Base-by-base conservation (phyloP, 2,797 vertebrate species). In the Eutrigla gurnardus region DNA sequence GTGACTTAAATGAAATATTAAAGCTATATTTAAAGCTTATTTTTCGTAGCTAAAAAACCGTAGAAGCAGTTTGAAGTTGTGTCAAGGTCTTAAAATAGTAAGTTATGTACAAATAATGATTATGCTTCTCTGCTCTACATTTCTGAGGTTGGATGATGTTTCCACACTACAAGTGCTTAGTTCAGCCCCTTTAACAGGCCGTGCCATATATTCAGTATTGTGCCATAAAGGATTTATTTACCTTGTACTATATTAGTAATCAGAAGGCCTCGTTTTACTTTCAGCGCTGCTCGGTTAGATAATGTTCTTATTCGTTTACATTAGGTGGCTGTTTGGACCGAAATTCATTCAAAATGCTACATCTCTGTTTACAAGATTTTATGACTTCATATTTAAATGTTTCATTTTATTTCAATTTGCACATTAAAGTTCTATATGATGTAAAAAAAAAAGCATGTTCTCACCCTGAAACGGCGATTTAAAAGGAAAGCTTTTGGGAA, bases 351-450 rank as follows among this genome's bases (percentile, higher is more conserved):
- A 53, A 67, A 74, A 72, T 66, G 47, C 45, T 61, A 37, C 39
- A 73, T 75, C 58, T 25, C n/a, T 80, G 61, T 54, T 65, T n/a
- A 70, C 55, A 65, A n/a, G 17, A 73, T 7, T 67, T 64, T 67
- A 75, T 55, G 65, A 70, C 57, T 80, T 65, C 5, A 65, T 80
- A 88, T 80, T 68, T 90, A 63, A 86, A 78, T 88, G 86, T 81
- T 75, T 64, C 0, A 62, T 73, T 84, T 70, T 40, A 36, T 69
- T 55, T 49, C 15, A 63, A 49, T 63, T 74, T 81, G 80, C 80
- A 88, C 65, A 89, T 78, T 83, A 76, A 85, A 87, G 77, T 90
- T 76, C 75, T 62, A 60, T 54, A 63, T 60, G 71, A 67, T 52
- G 14, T 25, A 25, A 25, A 25, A 25, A 25, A 80, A 61, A 71